phyloP scores from a whole-genome alignment of 2,888 invertebrate species.

The Drosophila prolongata region DNA sequence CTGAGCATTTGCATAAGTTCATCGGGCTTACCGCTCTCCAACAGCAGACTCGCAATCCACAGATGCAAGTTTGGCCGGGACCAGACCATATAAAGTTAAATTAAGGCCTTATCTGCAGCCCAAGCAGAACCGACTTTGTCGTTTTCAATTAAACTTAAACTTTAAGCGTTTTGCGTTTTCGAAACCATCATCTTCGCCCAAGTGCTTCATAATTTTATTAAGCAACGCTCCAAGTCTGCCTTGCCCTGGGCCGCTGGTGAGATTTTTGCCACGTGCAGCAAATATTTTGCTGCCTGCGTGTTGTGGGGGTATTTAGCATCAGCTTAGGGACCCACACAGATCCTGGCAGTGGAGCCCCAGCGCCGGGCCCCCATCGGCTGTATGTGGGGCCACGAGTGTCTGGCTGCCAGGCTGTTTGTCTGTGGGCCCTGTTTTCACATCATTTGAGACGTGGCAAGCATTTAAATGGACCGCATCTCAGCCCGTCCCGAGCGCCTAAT shows the following conservation, averaged over 20 bases:
- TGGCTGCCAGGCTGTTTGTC: conserved; percentile 12
- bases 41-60: conserved; percentile 44
- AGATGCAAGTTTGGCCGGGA: conserved; percentile 54
- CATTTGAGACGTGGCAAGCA: conserved; percentile 68
- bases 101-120: conserved; percentile 51
- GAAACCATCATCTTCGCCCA: conserved; percentile 50
- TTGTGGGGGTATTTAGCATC: conserved; percentile 42
- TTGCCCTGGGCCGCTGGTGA: conserved; percentile 32
- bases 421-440: conserved; percentile 67
- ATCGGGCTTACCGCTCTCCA: background rate
- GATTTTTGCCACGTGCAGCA: conserved; percentile 65
- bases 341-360: background rate
- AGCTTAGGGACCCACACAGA: conserved; percentile 8
- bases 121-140: conserved; percentile 26
- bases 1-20: conserved; percentile 13
- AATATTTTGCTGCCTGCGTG: conserved; percentile 39
- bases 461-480: conserved; percentile 53
- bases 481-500: conserved; percentile 33
- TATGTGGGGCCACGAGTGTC: conserved; percentile 9
- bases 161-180: conserved; percentile 53
- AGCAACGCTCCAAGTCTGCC: conserved; percentile 38
- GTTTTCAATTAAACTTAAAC: conserved; percentile 70
- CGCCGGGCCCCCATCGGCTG: conserved; percentile 9
- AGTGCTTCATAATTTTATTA: conserved; percentile 65
- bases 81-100: conserved; percentile 67